Evolutionary conservation across 2,888 invertebrate species (phyloP), one percentile per base, ranked within the genome.

Genomic region (Sinohyriopsis cumingii): DNA sequence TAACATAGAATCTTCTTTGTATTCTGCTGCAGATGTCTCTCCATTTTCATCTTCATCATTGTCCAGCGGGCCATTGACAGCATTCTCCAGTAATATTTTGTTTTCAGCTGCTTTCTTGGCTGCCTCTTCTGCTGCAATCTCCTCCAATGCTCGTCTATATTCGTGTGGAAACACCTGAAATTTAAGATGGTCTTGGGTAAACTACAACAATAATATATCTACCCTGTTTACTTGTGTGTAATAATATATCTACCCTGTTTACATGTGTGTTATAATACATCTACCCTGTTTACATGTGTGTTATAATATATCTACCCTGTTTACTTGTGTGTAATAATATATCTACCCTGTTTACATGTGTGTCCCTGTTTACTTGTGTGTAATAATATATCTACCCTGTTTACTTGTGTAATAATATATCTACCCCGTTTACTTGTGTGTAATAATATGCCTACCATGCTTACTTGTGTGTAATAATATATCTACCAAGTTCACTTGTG

Each of bases 141-240:
- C 94, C 79, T 94, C 93, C 28, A 99, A 91, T 1, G 95, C 98
- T 76, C 95, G 93, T 87, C 98, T 97, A 91, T 98, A 99, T 87
- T 99, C 99, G 86, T 95, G 95, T 0, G 99, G 99, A 92, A 99
- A 99, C 63, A 99, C 96, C 93, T 93, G 77, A 9, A 60, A 57
- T n/a, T 22, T 45, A 45, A 45, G 12, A 45, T 45, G 45, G 45
- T 12, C 12, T 45, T 45, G 45, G 45, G 12, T 45, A 45, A 9
- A 45, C 12, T 12, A 45, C 45, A 45, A 45, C 45, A 45, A 12
- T 12, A 45, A 12, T 19, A 57, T 57, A 24, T 12, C n/a, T 15
- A 12, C 19, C n/a, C 18, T 22, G n/a, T 57, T 57, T 57, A 12
- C 9, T 18, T 57, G n/a, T 57, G 24, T 24, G 24, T 22, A 57